These are phyloP conservation scores for Lordiphosa andalusiaca DNA, from an alignment of 2,888 invertebrate genomes.

Conservation along the genomic window DNA sequence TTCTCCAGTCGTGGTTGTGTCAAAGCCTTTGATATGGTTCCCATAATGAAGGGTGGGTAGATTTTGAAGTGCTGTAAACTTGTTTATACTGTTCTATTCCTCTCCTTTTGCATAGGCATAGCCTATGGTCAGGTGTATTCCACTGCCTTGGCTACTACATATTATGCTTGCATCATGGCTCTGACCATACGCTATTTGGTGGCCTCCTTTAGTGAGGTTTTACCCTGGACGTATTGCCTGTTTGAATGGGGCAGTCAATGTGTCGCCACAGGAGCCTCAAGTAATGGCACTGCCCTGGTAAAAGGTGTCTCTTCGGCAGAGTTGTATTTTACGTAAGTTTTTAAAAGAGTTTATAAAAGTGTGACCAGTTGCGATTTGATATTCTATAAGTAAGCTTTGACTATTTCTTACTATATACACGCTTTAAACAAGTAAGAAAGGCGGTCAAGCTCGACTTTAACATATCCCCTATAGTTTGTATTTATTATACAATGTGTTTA, in stretches of 20 bases:
- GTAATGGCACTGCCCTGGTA: slow-evolving; percentile 35
- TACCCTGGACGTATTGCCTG: slow-evolving; percentile 85
- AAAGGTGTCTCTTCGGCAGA: slow-evolving; percentile 78
- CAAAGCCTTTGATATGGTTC: slow-evolving; percentile 84
- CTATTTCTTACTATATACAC: no score
- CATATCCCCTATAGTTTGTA: no score
- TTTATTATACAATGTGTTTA: no score
- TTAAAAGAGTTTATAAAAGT: neutral
- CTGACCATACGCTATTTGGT: slow-evolving; percentile 84
- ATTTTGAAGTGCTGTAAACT: no score
- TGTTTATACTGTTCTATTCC: no score
- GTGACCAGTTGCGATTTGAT: neutral
- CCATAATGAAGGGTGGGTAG: slow-evolving; percentile 84
- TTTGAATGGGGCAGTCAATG: slow-evolving; percentile 81
- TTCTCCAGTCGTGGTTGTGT: slow-evolving; percentile 86
- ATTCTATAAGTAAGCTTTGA: no score
- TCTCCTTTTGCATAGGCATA: slow-evolving; percentile 80
- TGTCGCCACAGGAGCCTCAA: slow-evolving; percentile 65
- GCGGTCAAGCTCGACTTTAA: no score
- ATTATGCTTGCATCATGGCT: slow-evolving; percentile 86
- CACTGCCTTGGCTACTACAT: slow-evolving; percentile 83
- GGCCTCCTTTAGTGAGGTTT: slow-evolving; percentile 82
- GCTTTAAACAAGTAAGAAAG: no score
- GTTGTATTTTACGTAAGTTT: slow-evolving; percentile 79
- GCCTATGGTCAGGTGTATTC: slow-evolving; percentile 83